A percentile compares a stretch with the other conserved stretches of the same genome.
phyloP scores from a whole-genome alignment of 2,888 invertebrate species.

The Meandrusa payeni region DNA sequence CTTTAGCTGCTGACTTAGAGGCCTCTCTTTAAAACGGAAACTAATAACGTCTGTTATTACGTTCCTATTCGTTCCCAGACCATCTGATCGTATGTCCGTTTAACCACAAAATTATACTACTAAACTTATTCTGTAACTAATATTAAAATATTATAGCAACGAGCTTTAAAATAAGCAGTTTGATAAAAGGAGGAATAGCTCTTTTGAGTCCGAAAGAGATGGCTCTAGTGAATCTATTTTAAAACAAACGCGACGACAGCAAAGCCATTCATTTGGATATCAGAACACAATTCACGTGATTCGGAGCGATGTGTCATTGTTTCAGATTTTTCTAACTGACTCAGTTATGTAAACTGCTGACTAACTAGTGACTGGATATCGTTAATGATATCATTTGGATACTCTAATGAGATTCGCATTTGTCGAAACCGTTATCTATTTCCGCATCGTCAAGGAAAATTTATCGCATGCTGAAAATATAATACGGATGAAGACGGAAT shows the following conservation, averaged over 20 bases:
- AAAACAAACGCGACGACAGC: conserved; percentile 8
- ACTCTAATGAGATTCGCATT: conserved; percentile 47
- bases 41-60: too few species aligned
- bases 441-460: conserved; percentile 42
- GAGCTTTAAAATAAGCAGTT: too few species aligned
- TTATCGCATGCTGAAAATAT: too few species aligned
- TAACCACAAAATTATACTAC: too few species aligned
- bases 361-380: conserved; percentile 48
- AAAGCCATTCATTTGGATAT: conserved; percentile 17
- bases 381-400: conserved; percentile 57
- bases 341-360: conserved; percentile 57
- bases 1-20: too few species aligned
- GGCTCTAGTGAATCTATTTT: neutral
- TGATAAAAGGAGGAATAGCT: neutral
- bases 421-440: conserved; percentile 55
- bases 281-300: conserved; percentile 29
- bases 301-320: conserved; percentile 46
- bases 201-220: neutral
- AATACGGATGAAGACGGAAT: too few species aligned
- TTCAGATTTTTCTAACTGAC: conserved; percentile 54
- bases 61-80: too few species aligned
- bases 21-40: too few species aligned
- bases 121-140: too few species aligned
- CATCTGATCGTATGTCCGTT: too few species aligned
- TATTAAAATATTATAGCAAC: too few species aligned